These are phyloP conservation scores for Dicroscelio sp. DNA, from an alignment of 2,888 invertebrate genomes.

Conservation along the genomic window DNA sequence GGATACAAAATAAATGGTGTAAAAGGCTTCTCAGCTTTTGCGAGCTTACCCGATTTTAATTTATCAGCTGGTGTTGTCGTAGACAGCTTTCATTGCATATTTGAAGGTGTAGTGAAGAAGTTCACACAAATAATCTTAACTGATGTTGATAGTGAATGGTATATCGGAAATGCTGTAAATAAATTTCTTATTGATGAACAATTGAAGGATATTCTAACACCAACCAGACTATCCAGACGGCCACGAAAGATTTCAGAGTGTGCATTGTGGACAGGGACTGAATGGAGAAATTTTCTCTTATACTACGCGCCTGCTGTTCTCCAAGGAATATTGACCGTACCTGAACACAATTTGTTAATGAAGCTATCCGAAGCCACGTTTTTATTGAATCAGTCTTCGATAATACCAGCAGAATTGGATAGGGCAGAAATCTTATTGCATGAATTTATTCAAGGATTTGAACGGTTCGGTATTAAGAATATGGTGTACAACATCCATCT, in stretches of 20 bases:
- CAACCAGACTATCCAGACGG: not conserved
- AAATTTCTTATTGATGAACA: constrained; percentile 7
- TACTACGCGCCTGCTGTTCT: constrained; percentile 14
- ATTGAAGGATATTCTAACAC: not conserved
- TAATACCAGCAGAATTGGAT: constrained; percentile 11
- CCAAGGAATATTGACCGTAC: not conserved
- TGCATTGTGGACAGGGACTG: constrained; percentile 30
- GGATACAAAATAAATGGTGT: no score
- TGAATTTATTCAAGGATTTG: constrained; percentile 43
- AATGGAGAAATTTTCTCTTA: constrained; percentile 20
- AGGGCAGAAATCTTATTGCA: constrained; percentile 24
- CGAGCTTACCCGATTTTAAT: no score
- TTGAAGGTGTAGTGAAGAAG: no score
- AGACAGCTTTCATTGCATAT: no score
- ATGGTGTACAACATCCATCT: constrained; percentile 78
- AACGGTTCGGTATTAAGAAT: constrained; percentile 58
- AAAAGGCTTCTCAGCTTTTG: no score
- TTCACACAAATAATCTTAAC: no score
- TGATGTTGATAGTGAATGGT: no score
- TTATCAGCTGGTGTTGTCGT: no score
- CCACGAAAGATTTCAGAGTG: constrained; percentile 4
- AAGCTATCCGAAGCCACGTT: constrained; percentile 35
- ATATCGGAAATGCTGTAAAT: constrained; percentile 4
- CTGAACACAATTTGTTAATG: not conserved
- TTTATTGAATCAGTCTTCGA: constrained; percentile 39